phyloP scores from a whole-genome alignment of 2,797 vertebrate species.

The Sebastes steindachneri region DNA sequence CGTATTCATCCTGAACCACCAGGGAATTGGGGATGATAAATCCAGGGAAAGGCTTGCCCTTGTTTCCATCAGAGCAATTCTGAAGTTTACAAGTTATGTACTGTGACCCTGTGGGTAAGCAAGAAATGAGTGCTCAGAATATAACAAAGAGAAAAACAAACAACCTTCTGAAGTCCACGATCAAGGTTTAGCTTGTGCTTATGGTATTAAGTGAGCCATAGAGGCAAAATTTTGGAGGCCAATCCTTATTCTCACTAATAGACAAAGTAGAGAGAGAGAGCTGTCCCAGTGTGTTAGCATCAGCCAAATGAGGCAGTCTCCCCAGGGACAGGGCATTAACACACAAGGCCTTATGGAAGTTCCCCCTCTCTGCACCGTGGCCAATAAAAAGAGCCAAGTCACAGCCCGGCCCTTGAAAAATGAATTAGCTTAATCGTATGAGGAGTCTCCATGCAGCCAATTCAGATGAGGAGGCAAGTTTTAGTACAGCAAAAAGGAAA shows the following conservation, averaged over 20 bases:
- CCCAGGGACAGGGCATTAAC: constrained; percentile 70
- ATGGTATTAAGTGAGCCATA: constrained; percentile 47
- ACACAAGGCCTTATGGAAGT: constrained; percentile 62
- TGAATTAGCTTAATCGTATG: constrained; percentile 64
- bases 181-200: constrained; percentile 60
- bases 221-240: constrained; percentile 53
- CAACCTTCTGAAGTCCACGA: constrained; percentile 40
- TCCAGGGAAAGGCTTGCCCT: constrained; percentile 92
- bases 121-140: constrained; percentile 63
- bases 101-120: constrained; percentile 88
- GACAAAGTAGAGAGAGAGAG: constrained; percentile 58
- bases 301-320: constrained; percentile 72
- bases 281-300: constrained; percentile 73
- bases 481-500: not conserved
- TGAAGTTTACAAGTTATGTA: constrained; percentile 96
- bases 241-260: constrained; percentile 57
- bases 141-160: constrained; percentile 52
- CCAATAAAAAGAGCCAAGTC: constrained; percentile 61
- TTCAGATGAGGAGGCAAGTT: constrained; percentile 20
- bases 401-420: constrained; percentile 63
- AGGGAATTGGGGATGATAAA: constrained; percentile 93
- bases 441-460: constrained; percentile 42
- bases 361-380: constrained; percentile 27
- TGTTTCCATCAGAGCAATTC: constrained; percentile 92
- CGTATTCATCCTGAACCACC: constrained; percentile 96